Evolutionary conservation across 2,113 vertebrate species (phyloP).

Genomic region (Callipepla squamata): DNA sequence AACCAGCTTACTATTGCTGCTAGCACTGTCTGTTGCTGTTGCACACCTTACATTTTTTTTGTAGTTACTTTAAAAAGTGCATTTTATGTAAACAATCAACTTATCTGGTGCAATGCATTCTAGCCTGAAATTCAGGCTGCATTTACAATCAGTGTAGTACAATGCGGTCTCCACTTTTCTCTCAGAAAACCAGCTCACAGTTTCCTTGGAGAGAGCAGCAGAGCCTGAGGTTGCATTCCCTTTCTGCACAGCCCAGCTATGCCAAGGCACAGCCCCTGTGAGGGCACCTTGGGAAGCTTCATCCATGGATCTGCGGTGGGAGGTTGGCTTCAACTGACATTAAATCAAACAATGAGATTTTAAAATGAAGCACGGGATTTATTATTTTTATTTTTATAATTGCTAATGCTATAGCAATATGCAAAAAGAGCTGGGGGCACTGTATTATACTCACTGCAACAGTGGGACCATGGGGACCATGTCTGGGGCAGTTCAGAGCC

Average conservation of each 20-base stretch:
- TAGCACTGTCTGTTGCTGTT: neutral
- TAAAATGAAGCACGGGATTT: neutral
- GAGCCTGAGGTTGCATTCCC: neutral
- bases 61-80: neutral
- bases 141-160: neutral
- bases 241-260: neutral
- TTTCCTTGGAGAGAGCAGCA: rapidly evolving
- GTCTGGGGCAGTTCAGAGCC: neutral
- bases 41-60: neutral
- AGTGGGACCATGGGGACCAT: neutral
- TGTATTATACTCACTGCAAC: neutral
- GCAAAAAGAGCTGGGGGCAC: neutral
- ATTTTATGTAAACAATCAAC: neutral
- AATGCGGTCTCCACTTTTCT: neutral
- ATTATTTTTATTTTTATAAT: neutral
- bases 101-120: neutral
- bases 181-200: neutral
- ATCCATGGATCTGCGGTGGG: rapidly evolving
- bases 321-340: neutral
- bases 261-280: neutral
- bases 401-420: neutral
- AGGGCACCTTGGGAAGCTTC: neutral
- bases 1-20: neutral
- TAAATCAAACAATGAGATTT: neutral
- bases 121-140: neutral